Conservation (phyloP, 23 tunicate genomes). For the Phallusia fumigata region DNA sequence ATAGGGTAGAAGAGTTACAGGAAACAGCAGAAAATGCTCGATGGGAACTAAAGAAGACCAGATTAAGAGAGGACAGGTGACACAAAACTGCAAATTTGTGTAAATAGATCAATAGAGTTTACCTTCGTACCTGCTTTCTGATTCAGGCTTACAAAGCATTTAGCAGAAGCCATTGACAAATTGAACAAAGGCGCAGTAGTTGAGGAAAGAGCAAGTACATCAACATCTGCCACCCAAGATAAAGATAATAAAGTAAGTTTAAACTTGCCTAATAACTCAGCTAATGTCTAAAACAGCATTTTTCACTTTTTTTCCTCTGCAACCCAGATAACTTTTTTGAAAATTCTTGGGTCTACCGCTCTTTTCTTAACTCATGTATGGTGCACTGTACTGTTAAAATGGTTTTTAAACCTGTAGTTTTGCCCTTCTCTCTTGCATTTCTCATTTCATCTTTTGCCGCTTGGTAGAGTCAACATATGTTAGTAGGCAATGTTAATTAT, state of each 20-base stretch:
- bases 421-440: too few species aligned
- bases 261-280: too few species aligned
- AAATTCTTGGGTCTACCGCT: too few species aligned
- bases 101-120: not conserved
- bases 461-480: too few species aligned
- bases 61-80: constrained; percentile 80
- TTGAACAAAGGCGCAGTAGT: constrained; percentile 48
- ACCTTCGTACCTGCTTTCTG: not conserved
- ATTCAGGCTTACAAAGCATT: constrained; percentile 55
- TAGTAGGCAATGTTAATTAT: too few species aligned
- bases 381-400: too few species aligned
- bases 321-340: too few species aligned
- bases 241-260: constrained; percentile 20
- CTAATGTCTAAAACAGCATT: too few species aligned
- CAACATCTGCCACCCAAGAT: constrained; percentile 35
- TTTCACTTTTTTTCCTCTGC: too few species aligned
- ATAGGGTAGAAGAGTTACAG: constrained; percentile 74
- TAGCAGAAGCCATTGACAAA: constrained; percentile 78
- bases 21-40: constrained; percentile 75
- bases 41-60: constrained; percentile 91
- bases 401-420: too few species aligned
- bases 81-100: not conserved
- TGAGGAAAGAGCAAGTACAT: constrained; percentile 13
- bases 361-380: too few species aligned
- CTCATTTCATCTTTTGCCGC: too few species aligned